Percentiles rank a stretch among this genome's conserved stretches.
phyloP scores from a whole-genome alignment of 2,113 vertebrate species.

The Lonchura striata region DNA sequence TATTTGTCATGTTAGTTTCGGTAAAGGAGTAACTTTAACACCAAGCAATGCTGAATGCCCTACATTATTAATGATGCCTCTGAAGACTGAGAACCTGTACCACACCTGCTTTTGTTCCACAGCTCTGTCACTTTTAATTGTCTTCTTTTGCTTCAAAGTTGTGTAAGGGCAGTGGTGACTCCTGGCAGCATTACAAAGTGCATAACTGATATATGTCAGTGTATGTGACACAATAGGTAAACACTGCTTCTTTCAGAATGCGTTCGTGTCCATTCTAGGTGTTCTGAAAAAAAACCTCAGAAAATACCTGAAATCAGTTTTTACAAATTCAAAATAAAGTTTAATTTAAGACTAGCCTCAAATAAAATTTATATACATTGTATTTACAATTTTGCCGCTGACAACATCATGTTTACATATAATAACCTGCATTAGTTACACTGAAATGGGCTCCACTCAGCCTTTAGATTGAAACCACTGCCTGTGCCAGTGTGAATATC shows the following conservation, averaged over 20 bases:
- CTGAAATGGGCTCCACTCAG: not conserved
- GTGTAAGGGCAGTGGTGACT: not conserved
- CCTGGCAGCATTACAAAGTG: not conserved
- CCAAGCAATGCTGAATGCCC: not conserved
- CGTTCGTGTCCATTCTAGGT: not conserved
- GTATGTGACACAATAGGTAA: not conserved
- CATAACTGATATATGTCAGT: not conserved
- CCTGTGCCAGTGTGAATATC: not conserved
- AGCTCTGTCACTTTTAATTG: not conserved
- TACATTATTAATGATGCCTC: not conserved
- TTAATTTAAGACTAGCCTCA: not conserved
- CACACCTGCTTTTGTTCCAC: not conserved
- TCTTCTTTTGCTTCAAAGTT: not conserved
- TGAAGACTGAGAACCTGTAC: not conserved
- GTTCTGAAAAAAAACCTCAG: not conserved
- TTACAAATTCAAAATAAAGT: not conserved
- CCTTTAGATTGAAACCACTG: not conserved
- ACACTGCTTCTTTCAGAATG: not conserved
- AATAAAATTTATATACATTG: not conserved
- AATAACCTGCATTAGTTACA: not conserved
- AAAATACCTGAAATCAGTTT: not conserved
- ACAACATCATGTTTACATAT: not conserved
- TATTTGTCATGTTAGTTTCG: not conserved
- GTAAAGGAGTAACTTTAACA: not conserved
- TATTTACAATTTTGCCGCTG: not conserved